phyloP scores from a whole-genome alignment of 2,888 invertebrate species.

The Ectemnius cavifrons region DNA sequence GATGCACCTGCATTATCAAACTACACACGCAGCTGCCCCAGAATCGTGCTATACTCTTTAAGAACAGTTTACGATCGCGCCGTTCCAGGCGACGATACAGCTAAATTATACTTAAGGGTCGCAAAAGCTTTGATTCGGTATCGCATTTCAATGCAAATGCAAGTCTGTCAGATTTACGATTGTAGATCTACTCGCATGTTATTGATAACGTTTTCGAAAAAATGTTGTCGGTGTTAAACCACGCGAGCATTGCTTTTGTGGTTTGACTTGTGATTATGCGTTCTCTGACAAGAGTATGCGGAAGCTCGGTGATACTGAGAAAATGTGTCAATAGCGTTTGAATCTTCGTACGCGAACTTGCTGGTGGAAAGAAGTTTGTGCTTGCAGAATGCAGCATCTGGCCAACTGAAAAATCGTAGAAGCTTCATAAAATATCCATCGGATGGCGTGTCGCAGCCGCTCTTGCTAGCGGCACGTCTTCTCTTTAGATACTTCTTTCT shows the following conservation, averaged over 20 bases:
- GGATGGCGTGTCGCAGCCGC: constrained; percentile 28
- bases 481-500: too few species aligned
- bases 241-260: too few species aligned
- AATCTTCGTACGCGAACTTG: too few species aligned
- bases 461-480: constrained; percentile 6
- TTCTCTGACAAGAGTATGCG: too few species aligned
- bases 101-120: constrained; percentile 44
- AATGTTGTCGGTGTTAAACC: too few species aligned
- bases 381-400: constrained; percentile 25
- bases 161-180: too few species aligned
- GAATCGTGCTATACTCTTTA: constrained; percentile 56
- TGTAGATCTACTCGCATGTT: too few species aligned
- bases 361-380: constrained; percentile 19
- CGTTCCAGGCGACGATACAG: constrained; percentile 26
- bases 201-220: too few species aligned
- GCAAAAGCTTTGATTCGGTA: constrained; percentile 16
- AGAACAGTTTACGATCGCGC: constrained; percentile 55
- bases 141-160: not conserved
- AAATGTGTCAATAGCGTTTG: constrained; percentile 11
- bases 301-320: not conserved
- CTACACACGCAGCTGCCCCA: constrained; percentile 66
- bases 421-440: constrained; percentile 57
- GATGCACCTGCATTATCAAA: constrained; percentile 70
- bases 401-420: constrained; percentile 45
- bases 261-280: too few species aligned